A percentile compares a stretch with the other conserved stretches of the same genome.
These are phyloP conservation scores for Mastigias papua DNA, from an alignment of 30 jellyfish, hydroid and myxozoan species.

Conservation along the genomic window DNA sequence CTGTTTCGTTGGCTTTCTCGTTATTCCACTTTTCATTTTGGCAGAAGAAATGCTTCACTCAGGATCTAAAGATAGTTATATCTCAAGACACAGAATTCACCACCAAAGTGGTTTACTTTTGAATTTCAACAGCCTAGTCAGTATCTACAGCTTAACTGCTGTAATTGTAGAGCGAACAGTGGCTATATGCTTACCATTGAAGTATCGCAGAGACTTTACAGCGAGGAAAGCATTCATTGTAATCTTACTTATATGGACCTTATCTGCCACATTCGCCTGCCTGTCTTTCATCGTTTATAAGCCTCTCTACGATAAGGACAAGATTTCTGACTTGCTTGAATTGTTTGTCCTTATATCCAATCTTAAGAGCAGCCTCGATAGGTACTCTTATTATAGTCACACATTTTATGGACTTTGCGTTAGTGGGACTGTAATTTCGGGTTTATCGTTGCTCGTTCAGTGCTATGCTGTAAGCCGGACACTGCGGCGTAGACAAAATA, in stretches of 20 bases:
- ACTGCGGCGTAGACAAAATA: constrained; percentile 10
- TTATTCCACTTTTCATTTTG: constrained; percentile 40
- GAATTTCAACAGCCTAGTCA: constrained; percentile 34
- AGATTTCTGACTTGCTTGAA: background rate
- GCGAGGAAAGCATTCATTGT: constrained; percentile 5
- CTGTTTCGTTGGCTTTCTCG: constrained; percentile 21
- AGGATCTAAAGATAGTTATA: background rate
- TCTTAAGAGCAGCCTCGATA: background rate
- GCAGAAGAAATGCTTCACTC: background rate
- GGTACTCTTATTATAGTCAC: constrained; percentile 1
- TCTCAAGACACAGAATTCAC: background rate
- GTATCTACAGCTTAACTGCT: constrained; percentile 41
- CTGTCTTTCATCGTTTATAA: constrained; percentile 29
- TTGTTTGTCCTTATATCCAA: background rate
- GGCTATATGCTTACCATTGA: constrained; percentile 43
- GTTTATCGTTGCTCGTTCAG: background rate
- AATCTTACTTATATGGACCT: constrained; percentile 22
- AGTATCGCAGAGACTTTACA: constrained; percentile 24
- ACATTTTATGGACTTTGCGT: constrained; percentile 13
- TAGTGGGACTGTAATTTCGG: constrained; percentile 4
- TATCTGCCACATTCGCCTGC: constrained; percentile 35
- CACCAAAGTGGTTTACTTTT: constrained; percentile 27
- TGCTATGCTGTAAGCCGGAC: background rate
- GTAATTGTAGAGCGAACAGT: constrained; percentile 44
- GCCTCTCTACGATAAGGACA: constrained; percentile 36